A percentile compares a stretch with the other conserved stretches of the same genome.
phyloP scores from a whole-genome alignment of 2,113 vertebrate species.

The Protobothrops mucrosquamatus region DNA sequence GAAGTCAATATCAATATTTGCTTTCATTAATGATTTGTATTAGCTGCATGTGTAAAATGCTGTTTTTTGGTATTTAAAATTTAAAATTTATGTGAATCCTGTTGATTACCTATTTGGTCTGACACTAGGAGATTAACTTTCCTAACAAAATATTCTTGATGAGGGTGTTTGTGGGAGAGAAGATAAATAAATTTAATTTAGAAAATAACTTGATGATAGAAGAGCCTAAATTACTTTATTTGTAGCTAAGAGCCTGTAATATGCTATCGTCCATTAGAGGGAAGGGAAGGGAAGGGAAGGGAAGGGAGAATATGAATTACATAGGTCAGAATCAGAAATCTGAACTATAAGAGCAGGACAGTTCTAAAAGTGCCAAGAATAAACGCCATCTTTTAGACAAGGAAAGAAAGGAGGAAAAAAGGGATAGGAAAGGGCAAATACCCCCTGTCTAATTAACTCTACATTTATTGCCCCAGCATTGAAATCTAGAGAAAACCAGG shows the following conservation, averaged over 20 bases:
- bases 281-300: not conserved
- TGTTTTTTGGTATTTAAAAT: not conserved
- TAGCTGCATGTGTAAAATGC: not conserved
- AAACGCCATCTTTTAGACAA: not conserved
- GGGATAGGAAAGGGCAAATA: not conserved
- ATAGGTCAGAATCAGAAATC: not conserved
- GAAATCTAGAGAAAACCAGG: not conserved
- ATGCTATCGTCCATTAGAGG: not conserved
- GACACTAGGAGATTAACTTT: not conserved
- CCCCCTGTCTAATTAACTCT: not conserved
- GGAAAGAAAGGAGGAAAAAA: not conserved
- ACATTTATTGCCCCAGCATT: not conserved
- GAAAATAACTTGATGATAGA: not conserved
- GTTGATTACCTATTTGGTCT: not conserved
- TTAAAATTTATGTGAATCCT: not conserved
- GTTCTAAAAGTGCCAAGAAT: not conserved
- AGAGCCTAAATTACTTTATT: not conserved
- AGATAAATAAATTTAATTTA: not conserved
- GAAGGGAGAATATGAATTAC: not conserved
- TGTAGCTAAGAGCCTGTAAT: not conserved
- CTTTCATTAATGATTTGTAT: not conserved
- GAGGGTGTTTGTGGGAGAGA: not conserved
- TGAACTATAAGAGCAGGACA: not conserved
- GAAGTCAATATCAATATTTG: not conserved
- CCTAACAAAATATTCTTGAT: not conserved